Conservation (phyloP, 2,888 invertebrate genomes). For the Dinocampus coccinellae region DNA sequence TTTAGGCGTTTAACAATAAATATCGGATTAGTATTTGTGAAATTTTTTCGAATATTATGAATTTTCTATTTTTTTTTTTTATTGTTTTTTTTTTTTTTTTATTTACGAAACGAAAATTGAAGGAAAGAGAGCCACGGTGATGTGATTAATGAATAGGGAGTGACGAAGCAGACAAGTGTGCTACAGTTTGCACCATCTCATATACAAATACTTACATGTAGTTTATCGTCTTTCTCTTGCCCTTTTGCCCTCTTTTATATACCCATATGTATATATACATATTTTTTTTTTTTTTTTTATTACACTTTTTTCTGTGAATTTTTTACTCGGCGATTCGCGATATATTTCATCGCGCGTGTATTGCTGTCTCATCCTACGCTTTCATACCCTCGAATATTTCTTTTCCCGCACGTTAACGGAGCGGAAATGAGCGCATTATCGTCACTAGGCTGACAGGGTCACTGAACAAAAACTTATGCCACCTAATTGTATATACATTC, state of each 20-base stretch:
- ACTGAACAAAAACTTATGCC: constrained; percentile 24
- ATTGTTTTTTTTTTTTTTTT: too few relatives aligned
- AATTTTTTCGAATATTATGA: too few relatives aligned
- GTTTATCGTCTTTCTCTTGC: background rate
- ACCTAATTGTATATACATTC: constrained; percentile 6
- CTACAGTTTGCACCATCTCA: constrained; percentile 55
- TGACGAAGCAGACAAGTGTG: constrained; percentile 60
- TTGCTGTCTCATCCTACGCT: constrained; percentile 20
- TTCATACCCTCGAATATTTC: constrained; percentile 16
- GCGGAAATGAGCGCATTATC: constrained; percentile 38
- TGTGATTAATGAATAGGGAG: constrained; percentile 64
- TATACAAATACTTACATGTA: constrained; percentile 1
- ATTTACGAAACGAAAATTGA: background rate
- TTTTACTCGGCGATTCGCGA: background rate
- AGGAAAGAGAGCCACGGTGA: constrained; percentile 43
- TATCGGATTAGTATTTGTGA: too few relatives aligned
- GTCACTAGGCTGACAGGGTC: constrained; percentile 20
- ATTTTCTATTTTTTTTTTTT: too few relatives aligned
- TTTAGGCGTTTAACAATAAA: too few relatives aligned
- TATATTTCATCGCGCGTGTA: constrained; percentile 13
- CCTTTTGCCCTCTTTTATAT: constrained; percentile 36
- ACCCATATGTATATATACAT: constrained; percentile 9
- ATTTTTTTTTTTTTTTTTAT: constrained; percentile 22
- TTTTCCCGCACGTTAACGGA: constrained; percentile 29
- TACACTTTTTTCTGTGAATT: too few relatives aligned